These are phyloP conservation scores for Embiotoca jacksoni DNA, from an alignment of 2,113 vertebrate genomes.

Conservation along the genomic window DNA sequence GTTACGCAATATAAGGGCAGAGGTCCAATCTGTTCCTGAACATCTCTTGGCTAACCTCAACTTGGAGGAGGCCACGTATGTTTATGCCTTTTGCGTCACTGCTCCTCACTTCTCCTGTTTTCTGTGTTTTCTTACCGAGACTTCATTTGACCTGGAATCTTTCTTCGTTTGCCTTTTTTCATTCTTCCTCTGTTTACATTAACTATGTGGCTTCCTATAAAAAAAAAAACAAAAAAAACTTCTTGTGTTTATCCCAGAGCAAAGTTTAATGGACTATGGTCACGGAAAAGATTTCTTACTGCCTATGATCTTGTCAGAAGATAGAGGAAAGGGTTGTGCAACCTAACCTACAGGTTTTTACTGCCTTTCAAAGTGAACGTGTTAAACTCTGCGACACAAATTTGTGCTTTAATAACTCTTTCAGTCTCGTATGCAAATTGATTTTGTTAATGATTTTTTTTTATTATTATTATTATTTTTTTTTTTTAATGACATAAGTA, in stretches of 20 bases:
- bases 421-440: too few relatives aligned
- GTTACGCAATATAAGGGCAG: slow-evolving; percentile 51
- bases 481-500: neutral
- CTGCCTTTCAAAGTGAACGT: too few relatives aligned
- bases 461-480: too few relatives aligned
- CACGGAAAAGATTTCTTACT: neutral
- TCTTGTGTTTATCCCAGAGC: neutral
- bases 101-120: slow-evolving; percentile 8
- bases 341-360: neutral
- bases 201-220: neutral
- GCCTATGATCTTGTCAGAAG: neutral
- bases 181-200: neutral
- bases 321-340: neutral
- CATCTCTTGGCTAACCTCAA: slow-evolving; percentile 53
- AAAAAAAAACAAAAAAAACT: neutral
- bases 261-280: neutral
- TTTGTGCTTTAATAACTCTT: too few relatives aligned
- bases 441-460: too few relatives aligned
- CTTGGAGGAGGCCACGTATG: slow-evolving; percentile 26
- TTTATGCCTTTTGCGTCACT: slow-evolving; percentile 51
- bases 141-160: neutral
- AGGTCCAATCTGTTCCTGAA: slow-evolving; percentile 38
- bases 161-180: neutral
- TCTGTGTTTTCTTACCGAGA: neutral
- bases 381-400: too few relatives aligned